Evolutionary conservation across 2,797 vertebrate species (phyloP), one percentile per base, ranked within the genome.

Genomic region (Dendrocincla fuliginosa): DNA sequence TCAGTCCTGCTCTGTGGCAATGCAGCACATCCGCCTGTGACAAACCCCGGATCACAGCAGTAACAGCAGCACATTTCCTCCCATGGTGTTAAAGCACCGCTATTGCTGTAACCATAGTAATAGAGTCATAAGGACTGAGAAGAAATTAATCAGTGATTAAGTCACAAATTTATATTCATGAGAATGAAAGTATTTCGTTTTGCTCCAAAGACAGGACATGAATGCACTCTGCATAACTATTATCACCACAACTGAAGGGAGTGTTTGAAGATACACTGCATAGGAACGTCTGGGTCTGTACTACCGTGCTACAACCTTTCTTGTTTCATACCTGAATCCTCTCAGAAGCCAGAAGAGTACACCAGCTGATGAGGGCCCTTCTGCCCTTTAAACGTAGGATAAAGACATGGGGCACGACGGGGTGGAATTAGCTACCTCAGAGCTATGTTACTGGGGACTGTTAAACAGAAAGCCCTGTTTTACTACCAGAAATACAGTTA

Each of bases 71-170:
- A 76, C 30, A 16, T 10, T 71, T 49, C 71, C 46, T 67, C 52
- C 30, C 6, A 1, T 3, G 0, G 3, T 9, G 47, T 17, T 41
- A 35, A 63, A 69, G 61, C 25, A 19, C 30, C 0, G 0, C 65
- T 69, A 11, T 2, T 86, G 39, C 44, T 68, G 82, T 89, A 87
- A 83, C 84, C 91, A 87, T 41, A 82, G 78, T 37, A 87, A 96
- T 87, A 10, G 0, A 87, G 68, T 28, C 63, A 57, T 44, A 53
- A 87, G 67, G 69, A 64, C 65, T n/a, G 30, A 80, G 49, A 74
- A 68, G 15, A 80, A 89, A 80, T 75, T 70, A 93, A 89, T 57
- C 22, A 50, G 46, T 20, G 55, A 78, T 81, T 91, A 83, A 85
- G 55, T 44, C 85, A 50, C 57, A 65, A 53, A 91, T 37, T 46